Base-by-base conservation (phyloP, 1,140 invertebrate genomes). In the Cyphomyrmex costatus region DNA sequence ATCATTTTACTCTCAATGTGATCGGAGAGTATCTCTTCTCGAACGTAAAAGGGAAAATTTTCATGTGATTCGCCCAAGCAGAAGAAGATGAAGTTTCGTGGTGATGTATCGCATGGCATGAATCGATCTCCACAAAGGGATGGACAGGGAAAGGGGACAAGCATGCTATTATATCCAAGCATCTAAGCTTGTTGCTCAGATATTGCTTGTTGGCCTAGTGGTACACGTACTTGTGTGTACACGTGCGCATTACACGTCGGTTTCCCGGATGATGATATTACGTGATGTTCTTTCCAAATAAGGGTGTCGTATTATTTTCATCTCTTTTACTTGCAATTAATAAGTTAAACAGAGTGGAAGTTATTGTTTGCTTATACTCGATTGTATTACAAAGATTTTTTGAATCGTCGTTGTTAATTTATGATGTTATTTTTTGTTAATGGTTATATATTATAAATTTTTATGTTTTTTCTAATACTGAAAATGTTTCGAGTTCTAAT, bases 151-250 rank as follows among this genome's bases (percentile, higher is more conserved):
- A 46, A 36, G 27, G 60, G 21, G 27, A 42, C 58, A 7, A 70
- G 84, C 82, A 88, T 85, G 66, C 58, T 66, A 87, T 89, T 89
- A 86, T 36, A 86, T 36, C 60, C 36, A 77, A 85, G 84, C 53
- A 87, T 85, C 61, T 24, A 61, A 71, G 74, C 82, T 88, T 80
- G 79, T 87, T 87, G 68, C 87, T 77, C 70, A 51, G 83, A 86
- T 88, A 89, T 86, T 89, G 86, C 82, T 68, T 36, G 68, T n/a
- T 46, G 68, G 10, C n/a, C 10, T 33, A 7, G 21, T 58, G 12
- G 33, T 73, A 36, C 66, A 53, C 8, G 8, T 3, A 27, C 27
- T 46, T 70, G 58, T 82, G 27, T 56, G 12, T 24, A 33, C 19
- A 58, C 24, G 36, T 7, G 24, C 27, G 16, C 21, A 24, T 65